Base-by-base conservation (phyloP, 2,113 vertebrate genomes). In the Daphoenositta chrysoptera region DNA sequence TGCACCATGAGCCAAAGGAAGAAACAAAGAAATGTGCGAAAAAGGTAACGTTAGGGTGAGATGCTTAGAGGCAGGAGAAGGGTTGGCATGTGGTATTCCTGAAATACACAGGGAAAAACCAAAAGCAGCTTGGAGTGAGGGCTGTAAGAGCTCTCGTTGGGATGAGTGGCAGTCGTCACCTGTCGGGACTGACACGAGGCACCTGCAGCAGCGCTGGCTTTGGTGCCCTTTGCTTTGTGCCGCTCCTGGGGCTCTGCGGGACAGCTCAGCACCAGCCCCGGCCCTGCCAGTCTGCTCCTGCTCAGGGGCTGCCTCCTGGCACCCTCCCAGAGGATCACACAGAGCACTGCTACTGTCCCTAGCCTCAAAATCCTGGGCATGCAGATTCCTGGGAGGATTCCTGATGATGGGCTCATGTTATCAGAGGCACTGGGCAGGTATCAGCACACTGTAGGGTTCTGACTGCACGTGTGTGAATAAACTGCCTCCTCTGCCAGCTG, bases 381-480 rank as follows among this genome's bases (percentile, higher is more conserved):
- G 45, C 72, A 39, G 54, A 53, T 72, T 47, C 42, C 64, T 70
- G 0, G 48, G n/a, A 87, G 88, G 23, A 26, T 87, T 93, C 24
- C 31, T 28, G 10, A 6, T 44, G 47, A 26, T 40, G 51, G 33
- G 28, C 9, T 40, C 10, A 2, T 8, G 37, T 18, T 40, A 20
- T 4, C 42, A 31, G 20, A 80, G 61, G 10, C n/a, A 2, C 35
- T 42, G 2, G 3, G 54, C 64, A 37, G 18, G 23, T 35, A 7
- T 21, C 35, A 44, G 37, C 65, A 19, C 63, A 15, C 10, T 1
- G 0, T 1, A 37, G 39, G 16, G 42, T 15, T 82, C 53, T 68
- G 78, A 13, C 35, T 58, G 2, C 27, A 13, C 3, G 0, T 17
- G 0, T 15, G 6, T 30, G 2, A 16, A n/a, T 22, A 33, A 89